phyloP scores from a whole-genome alignment of 2,888 invertebrate species.

The Pheosia gnoma region DNA sequence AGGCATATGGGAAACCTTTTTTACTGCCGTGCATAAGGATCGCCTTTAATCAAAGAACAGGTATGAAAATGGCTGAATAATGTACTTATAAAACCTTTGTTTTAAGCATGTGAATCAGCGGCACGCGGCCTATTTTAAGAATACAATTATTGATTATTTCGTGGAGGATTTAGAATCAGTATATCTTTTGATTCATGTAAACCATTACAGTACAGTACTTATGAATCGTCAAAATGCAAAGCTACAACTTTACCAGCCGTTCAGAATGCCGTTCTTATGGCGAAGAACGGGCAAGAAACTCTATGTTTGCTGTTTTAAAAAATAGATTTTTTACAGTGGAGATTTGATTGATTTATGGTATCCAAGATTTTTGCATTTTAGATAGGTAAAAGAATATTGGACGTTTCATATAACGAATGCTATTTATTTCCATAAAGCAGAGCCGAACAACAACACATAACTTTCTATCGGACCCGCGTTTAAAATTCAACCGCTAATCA shows the following conservation, averaged over 20 bases:
- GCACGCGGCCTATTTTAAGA: background rate
- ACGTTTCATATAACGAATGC: background rate
- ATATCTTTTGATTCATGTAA: too few relatives aligned
- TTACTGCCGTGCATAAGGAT: background rate
- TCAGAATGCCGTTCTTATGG: too few relatives aligned
- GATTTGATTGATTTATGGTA: too few relatives aligned
- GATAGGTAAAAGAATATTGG: too few relatives aligned
- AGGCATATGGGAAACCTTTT: too few relatives aligned
- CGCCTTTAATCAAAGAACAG: background rate
- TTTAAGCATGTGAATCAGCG: background rate
- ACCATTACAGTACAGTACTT: too few relatives aligned
- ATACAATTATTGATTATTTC: background rate
- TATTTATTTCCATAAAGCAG: background rate
- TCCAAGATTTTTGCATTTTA: too few relatives aligned
- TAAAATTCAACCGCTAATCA: slow-evolving; percentile 33
- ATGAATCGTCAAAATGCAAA: too few relatives aligned
- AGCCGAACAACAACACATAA: background rate
- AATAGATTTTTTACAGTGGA: too few relatives aligned
- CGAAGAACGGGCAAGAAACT: too few relatives aligned
- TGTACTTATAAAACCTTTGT: background rate
- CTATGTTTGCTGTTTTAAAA: too few relatives aligned
- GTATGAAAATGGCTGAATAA: background rate
- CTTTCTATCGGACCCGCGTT: background rate
- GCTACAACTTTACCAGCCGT: too few relatives aligned
- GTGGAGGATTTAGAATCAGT: background rate